phyloP scores from a whole-genome alignment of 2,113 vertebrate genomes.

The Ochotona curzoniae region DNA sequence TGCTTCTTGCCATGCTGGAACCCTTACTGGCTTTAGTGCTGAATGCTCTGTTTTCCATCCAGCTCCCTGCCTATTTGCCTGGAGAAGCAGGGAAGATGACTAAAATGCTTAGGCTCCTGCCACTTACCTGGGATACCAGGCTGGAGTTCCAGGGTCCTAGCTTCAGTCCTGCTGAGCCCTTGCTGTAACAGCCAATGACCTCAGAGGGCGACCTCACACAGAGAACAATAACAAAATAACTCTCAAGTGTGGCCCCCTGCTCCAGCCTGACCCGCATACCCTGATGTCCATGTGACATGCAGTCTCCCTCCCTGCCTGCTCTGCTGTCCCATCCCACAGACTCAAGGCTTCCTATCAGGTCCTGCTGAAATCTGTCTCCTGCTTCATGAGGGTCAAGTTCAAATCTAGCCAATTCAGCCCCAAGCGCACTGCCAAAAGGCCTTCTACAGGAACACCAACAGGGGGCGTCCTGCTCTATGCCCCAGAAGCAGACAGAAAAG shows the following conservation, averaged over 20 bases:
- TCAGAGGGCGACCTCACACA: neutral
- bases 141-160: no score
- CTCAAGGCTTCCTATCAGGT: neutral
- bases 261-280: neutral
- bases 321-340: neutral
- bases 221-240: neutral
- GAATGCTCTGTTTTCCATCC: no score
- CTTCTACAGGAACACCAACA: neutral
- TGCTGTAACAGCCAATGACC: neutral
- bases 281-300: neutral
- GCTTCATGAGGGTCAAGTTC: neutral
- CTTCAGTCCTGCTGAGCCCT: no score
- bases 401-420: neutral
- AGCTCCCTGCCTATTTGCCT: no score
- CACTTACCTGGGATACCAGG: no score
- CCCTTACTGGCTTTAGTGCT: no score
- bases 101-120: no score
- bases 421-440: neutral
- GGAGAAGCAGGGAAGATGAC: no score
- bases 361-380: neutral
- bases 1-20: no score
- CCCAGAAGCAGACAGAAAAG: neutral
- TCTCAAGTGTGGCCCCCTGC: neutral
- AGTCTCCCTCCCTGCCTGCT: no score
- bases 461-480: neutral